Evolutionary conservation across 2,113 vertebrate species (phyloP).

Genomic region (Sander lucioperca): DNA sequence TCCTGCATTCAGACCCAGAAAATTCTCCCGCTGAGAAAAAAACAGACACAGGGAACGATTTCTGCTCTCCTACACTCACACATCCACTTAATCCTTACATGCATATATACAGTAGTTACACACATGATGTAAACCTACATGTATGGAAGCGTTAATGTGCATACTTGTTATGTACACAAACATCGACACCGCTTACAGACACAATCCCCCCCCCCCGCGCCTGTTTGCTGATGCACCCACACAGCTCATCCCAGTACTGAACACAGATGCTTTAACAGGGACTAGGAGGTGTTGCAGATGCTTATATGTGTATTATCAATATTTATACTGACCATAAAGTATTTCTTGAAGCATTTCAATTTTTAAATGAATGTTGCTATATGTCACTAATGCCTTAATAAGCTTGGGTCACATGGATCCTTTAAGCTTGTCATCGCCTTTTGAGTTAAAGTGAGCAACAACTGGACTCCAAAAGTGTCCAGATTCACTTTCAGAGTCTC

Average conservation of each 20-base stretch:
- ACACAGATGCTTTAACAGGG: background rate
- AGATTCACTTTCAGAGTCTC: background rate
- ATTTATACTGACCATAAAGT: conserved; percentile 16
- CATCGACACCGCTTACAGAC: background rate
- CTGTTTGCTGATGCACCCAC: background rate
- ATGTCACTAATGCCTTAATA: conserved; percentile 24
- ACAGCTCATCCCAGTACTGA: conserved; percentile 8
- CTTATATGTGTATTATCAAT: background rate
- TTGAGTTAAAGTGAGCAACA: background rate
- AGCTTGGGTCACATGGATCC: conserved; percentile 9
- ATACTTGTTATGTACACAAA: conserved; percentile 16
- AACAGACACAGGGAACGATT: background rate
- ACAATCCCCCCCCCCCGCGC: too few species aligned
- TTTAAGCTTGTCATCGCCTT: background rate
- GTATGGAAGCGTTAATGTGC: background rate
- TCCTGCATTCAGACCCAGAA: conserved; percentile 67
- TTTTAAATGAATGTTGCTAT: conserved; percentile 14
- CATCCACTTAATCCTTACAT: background rate
- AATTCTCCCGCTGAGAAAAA: conserved; percentile 77
- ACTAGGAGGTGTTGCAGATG: background rate
- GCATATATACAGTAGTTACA: conserved; percentile 2
- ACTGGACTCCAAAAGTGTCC: background rate
- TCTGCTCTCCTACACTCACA: background rate
- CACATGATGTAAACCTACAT: background rate
- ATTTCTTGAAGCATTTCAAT: conserved; percentile 21